Base-by-base conservation (phyloP, 2,888 invertebrate species). In the Phalangium opilio region DNA sequence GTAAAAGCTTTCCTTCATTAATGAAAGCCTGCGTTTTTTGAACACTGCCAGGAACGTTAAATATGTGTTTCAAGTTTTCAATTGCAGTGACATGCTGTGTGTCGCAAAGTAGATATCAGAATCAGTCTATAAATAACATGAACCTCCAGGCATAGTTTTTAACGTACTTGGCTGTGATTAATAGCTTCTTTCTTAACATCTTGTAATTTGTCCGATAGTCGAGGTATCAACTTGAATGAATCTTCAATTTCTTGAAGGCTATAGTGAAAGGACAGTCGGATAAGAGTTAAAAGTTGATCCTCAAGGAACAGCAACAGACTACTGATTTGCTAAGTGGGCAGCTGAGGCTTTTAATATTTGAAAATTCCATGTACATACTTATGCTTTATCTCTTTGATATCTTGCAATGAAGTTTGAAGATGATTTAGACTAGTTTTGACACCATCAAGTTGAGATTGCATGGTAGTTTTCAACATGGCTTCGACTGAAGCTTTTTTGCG, bases 371-470 rank as follows among this genome's bases (percentile, higher is more conserved):
- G n/a, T n/a, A n/a, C n/a, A 32, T 44, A 84, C 82, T 64, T 79
- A 70, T 70, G 64, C 60, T 75, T 75, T 35, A 79, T 74, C 12
- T 73, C 71, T 49, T 70, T 66, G 2, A 95, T 83, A 68, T 90
- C 89, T 58, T 80, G 77, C 44, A 89, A 70, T 42, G 91, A 87
- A 49, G 79, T 78, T 61, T 84, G 81, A 39, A 98, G 69, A 63
- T 95, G 86, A 59, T 83, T 83, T 15, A 98, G 75, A 0, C 96
- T 96, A 11, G 86, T 83, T 58, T 85, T 78, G 0, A 98, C 95
- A 1, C 93, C 95, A 68, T 98, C 96, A 46, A 98, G 70, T 68
- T 98, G 95, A 53, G 91, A 89, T 66, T 98, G 95, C 73, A 98
- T 89, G 1, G 93, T 93, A n/a, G 95, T 91, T 69, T 96, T 95